A percentile compares a stretch with the other conserved stretches of the same genome.
These are phyloP conservation scores for Erpornis zantholeuca DNA, from an alignment of 2,113 vertebrate species.

Conservation along the genomic window DNA sequence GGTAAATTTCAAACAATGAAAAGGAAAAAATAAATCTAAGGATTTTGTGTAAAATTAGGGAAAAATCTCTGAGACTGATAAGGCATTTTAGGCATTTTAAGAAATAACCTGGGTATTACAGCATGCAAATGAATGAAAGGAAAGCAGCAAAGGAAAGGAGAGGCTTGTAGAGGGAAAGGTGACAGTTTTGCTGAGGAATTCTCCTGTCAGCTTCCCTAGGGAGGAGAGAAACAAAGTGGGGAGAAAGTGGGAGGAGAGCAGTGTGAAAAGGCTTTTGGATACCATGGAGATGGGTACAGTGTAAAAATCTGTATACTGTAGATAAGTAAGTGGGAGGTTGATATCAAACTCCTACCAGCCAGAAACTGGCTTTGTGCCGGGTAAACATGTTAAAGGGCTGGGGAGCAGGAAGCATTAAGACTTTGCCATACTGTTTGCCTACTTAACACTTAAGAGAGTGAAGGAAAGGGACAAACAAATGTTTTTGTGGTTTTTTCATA, in stretches of 20 bases:
- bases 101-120: neutral
- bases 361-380: slow-evolving; percentile 19
- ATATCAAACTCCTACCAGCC: slow-evolving; percentile 52
- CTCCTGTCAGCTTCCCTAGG: slow-evolving; percentile 24
- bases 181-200: slow-evolving; percentile 42
- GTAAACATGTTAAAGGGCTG: slow-evolving; percentile 14
- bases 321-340: slow-evolving; percentile 62
- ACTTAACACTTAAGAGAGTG: neutral
- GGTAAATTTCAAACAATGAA: neutral
- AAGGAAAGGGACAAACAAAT: neutral
- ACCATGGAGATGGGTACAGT: slow-evolving; percentile 63
- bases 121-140: neutral
- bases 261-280: slow-evolving; percentile 53
- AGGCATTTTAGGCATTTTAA: neutral
- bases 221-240: slow-evolving; percentile 38
- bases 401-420: neutral
- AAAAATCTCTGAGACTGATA: neutral
- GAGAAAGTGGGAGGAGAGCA: slow-evolving; percentile 57
- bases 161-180: neutral
- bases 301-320: slow-evolving; percentile 63
- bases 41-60: neutral
- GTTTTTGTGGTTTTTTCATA: neutral
- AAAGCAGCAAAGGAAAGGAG: neutral
- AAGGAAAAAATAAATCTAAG: neutral
- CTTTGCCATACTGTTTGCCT: neutral